Evolutionary conservation across 2,888 invertebrate species (phyloP).

Genomic region (Drosophila quinaria): DNA sequence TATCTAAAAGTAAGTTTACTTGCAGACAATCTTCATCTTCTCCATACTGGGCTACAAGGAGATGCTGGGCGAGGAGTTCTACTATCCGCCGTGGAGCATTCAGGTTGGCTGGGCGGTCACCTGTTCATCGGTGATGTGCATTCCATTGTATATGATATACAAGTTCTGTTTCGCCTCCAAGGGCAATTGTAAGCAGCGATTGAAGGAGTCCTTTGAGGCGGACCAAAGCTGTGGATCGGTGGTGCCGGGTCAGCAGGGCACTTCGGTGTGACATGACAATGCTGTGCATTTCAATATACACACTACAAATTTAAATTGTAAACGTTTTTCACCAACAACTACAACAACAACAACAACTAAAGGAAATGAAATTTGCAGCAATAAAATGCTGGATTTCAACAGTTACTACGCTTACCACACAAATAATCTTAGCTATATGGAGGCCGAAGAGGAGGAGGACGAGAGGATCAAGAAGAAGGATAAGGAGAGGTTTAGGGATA

Average conservation of each 20-base stretch:
- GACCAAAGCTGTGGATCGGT: slow-evolving; percentile 81
- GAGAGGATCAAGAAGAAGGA: slow-evolving; percentile 12
- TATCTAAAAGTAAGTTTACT: background rate
- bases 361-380: slow-evolving; percentile 42
- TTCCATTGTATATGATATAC: slow-evolving; percentile 94
- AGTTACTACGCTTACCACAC: slow-evolving; percentile 76
- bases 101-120: slow-evolving; percentile 93
- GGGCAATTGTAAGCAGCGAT: slow-evolving; percentile 86
- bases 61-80: slow-evolving; percentile 90
- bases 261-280: slow-evolving; percentile 85
- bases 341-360: slow-evolving; percentile 46
- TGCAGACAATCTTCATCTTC: slow-evolving; percentile 92
- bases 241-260: slow-evolving; percentile 85
- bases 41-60: slow-evolving; percentile 93
- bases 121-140: slow-evolving; percentile 93
- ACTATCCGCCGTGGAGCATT: slow-evolving; percentile 93
- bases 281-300: slow-evolving; percentile 65
- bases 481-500: slow-evolving; percentile 7
- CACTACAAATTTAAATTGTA: slow-evolving; percentile 68
- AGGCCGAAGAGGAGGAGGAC: slow-evolving; percentile 28
- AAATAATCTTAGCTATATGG: slow-evolving; percentile 77
- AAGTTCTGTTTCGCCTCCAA: slow-evolving; percentile 90
- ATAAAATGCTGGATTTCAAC: slow-evolving; percentile 66
- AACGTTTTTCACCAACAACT: slow-evolving; percentile 73
- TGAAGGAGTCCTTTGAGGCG: slow-evolving; percentile 81